Base-by-base conservation (phyloP, 2,888 invertebrate species). In the Gymnoscelis rufifasciata region DNA sequence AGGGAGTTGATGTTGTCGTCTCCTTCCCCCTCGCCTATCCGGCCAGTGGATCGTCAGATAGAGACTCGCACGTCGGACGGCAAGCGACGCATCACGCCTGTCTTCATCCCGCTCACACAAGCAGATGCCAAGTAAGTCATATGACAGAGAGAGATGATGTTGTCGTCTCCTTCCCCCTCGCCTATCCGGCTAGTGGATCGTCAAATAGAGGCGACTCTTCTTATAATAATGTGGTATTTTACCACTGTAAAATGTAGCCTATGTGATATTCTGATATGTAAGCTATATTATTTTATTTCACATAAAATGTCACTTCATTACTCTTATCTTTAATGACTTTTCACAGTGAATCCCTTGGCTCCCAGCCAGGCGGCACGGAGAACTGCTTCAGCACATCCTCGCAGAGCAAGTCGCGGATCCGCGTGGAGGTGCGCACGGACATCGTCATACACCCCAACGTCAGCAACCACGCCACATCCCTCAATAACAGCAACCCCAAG, bases 41-140 rank as follows among this genome's bases (percentile, higher is more conserved):
- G 93, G 8, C 94, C 96, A 0, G 92, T 93, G 56, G 95, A 93
- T 83, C 94, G 97, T 60, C 98, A 98, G 90, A 95, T 97, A 13
- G 98, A 98, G 87, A 97, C 96, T 0, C 90, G 96, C 55, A 95
- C 97, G 2, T 94, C 97, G 1, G 98, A 98, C 82, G 99, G 99
- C 24, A 95, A 96, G 79, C 89, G 99, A 30, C 90, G 99, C 52
- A 99, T 99, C 58, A 99, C 98, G 5, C 99, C 99, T 0, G 96
- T 99, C 83, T 97, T 97, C 74, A 93, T 99, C 64, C 95, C 97
- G 12, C 81, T 90, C 46, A 84, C 90, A 30, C 90, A 91, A 2
- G 89, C 90, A 0, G 93, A 93, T 62, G 90, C 92, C 59, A 88
- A 88, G 90, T 89, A 64, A 81, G 88, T n/a, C n/a, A n/a, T n/a